Evolutionary conservation across 2,113 vertebrate genomes (phyloP), one percentile per base, ranked within the genome.

Genomic region (Hymenochirus boettgeri): DNA sequence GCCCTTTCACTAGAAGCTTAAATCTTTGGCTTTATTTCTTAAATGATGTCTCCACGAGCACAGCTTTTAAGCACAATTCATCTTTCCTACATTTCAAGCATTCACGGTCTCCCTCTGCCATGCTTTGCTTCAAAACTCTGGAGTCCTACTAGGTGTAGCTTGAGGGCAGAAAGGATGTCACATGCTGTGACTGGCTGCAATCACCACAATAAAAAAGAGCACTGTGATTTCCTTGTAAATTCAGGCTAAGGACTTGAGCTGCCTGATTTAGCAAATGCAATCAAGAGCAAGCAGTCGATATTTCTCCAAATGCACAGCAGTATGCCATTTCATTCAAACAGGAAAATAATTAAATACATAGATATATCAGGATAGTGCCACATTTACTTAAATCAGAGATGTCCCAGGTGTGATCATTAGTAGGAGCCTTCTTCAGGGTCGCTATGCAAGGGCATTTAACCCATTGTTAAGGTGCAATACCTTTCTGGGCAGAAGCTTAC

Each of bases 181-280:
- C 47, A 71, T 82, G 83, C 81, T 74, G 72, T 74, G 80, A 79
- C 74, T 79, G 55, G 39, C 79, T 71, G 77, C 81, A 82, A 81
- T 80, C 79, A 81, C 77, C 82, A 87, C 79, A 86, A 85, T 84
- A 86, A 88, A 88, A 78, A 76, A 82, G 78, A 88, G 73, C 82
- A 80, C 83, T 82, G 83, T 79, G 86, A 85, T 80, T 83, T 81
- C 77, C 79, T 78, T 74, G 70, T 81, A 84, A 85, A 82, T 77
- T 82, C 1, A 10, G 12, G 65, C 57, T 73, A 71, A 74, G 77
- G 75, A 83, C 72, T 57, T 74, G 73, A 81, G 77, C 70, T 74
- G 76, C 72, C 76, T 80, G 75, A 79, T 80, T 81, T 80, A 80
- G 76, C 81, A 83, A 86, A 82, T 75, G 75, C 75, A 74, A 77